phyloP scores from a whole-genome alignment of 1,140 invertebrate species.

The Achroia grisella region DNA sequence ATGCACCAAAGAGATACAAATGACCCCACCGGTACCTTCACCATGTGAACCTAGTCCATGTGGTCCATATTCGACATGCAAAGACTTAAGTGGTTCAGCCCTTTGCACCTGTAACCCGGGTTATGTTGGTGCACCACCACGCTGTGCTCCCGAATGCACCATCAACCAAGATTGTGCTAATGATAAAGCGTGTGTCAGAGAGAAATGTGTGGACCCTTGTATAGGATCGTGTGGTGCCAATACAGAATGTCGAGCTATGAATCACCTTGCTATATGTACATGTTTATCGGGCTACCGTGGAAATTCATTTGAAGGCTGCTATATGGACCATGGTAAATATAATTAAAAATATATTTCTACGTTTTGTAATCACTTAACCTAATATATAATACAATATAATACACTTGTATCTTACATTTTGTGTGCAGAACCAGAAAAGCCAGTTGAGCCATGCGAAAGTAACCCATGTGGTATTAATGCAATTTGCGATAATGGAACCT shows the following conservation, averaged over 20 bases:
- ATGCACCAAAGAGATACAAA: conserved; percentile 68
- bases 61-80: conserved; percentile 77
- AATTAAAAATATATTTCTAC: neutral
- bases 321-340: conserved; percentile 75
- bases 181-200: conserved; percentile 78
- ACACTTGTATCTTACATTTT: neutral
- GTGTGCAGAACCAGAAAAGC: conserved; percentile 23
- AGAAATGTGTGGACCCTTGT: conserved; percentile 81
- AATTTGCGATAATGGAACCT: conserved; percentile 80
- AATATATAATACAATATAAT: too few species aligned
- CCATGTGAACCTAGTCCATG: conserved; percentile 78
- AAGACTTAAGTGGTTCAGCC: conserved; percentile 71
- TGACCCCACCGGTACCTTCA: conserved; percentile 48
- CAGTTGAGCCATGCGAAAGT: conserved; percentile 76
- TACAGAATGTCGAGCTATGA: conserved; percentile 76
- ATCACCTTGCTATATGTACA: conserved; percentile 78
- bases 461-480: conserved; percentile 85
- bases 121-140: conserved; percentile 77
- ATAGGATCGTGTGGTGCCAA: conserved; percentile 79
- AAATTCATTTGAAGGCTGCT: conserved; percentile 79
- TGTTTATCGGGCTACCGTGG: conserved; percentile 77
- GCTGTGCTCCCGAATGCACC: conserved; percentile 80
- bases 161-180: conserved; percentile 80
- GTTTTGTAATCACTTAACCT: neutral
- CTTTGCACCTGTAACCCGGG: conserved; percentile 77